Evolutionary conservation across 1,140 invertebrate species (phyloP), one percentile per base, ranked within the genome.

Genomic region (Caerostris darwini): DNA sequence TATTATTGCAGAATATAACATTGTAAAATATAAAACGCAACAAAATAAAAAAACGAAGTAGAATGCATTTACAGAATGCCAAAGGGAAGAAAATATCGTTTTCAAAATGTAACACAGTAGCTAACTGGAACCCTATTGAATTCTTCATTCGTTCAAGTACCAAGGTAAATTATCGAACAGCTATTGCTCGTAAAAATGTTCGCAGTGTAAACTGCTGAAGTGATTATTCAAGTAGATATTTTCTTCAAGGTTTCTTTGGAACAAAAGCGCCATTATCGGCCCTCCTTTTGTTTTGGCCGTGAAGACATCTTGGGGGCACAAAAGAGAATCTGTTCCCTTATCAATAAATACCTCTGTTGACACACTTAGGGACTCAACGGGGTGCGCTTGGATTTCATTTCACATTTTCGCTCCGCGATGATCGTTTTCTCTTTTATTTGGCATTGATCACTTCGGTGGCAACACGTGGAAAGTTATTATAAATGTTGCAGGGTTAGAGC

Each of bases 341-440:
- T 71, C 69, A 71, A 71, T 71, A 71, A 71, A 71, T 71, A 50
- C 69, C 69, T 34, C 69, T 71, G 69, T 71, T 71, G 69, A 71
- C 19, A 19, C 19, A 71, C 19, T 71, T 71, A 19, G 10, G 19
- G 69, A 5, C 12, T 71, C 34, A 10, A 50, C 69, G 50, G 69
- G 19, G 34, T 64, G 19, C 69, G 10, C 19, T 71, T 71, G 69
- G 69, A 10, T 64, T 64, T 17, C 10, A 17, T 14, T 64, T 17
- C 61, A 3, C 61, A 64, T 64, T 64, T 64, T 64, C 3, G 12
- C 17, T 12, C 12, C 12, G 17, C 3, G 1, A 2, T 10, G 61
- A 17, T 64, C 12, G 12, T 10, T 64, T 64, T 5, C 12, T 10
- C 61, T 64, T 64, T 64, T 64, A 64, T 64, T 64, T 5, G 61